Evolutionary conservation across 2,113 vertebrate genomes (phyloP).

Genomic region (Thunnus maccoyii): DNA sequence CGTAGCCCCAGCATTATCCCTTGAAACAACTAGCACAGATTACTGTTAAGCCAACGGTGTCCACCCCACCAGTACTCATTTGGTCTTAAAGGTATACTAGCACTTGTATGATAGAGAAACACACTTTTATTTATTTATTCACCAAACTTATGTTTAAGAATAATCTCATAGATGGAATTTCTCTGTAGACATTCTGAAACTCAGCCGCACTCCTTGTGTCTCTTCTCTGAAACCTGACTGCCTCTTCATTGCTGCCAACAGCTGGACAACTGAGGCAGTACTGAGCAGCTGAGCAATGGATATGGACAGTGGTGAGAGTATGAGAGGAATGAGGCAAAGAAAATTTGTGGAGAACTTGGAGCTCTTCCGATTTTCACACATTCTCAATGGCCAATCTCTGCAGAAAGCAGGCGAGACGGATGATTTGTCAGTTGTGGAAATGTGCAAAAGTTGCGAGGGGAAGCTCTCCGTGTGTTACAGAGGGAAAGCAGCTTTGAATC

Average conservation of each 20-base stretch:
- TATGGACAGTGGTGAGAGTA: neutral
- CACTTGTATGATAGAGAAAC: neutral
- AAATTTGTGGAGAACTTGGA: conserved; percentile 41
- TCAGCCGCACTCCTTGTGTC: neutral
- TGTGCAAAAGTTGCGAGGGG: conserved; percentile 7
- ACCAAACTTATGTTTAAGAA: neutral
- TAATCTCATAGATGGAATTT: neutral
- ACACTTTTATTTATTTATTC: neutral
- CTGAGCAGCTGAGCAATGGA: conserved; percentile 49
- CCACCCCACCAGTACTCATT: conserved; percentile 4
- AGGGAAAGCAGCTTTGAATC: conserved; percentile 11
- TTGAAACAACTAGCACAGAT: conserved; percentile 36
- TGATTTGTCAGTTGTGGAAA: conserved; percentile 40
- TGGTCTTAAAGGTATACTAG: conserved; percentile 3
- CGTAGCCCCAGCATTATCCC: conserved; percentile 15
- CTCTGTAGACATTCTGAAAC: no score
- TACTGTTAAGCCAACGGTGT: conserved; percentile 39
- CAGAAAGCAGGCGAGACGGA: conserved; percentile 19
- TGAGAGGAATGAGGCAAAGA: conserved; percentile 59
- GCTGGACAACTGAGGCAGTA: conserved; percentile 37
- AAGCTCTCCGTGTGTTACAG: neutral
- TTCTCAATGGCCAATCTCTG: conserved; percentile 1
- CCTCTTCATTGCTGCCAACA: conserved; percentile 33
- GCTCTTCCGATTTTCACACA: conserved; percentile 50
- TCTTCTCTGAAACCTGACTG: conserved; percentile 13